Percentiles rank a stretch among this genome's conserved stretches.
Conservation (phyloP, 2,113 vertebrate genomes). For the Calidris pugnax region DNA sequence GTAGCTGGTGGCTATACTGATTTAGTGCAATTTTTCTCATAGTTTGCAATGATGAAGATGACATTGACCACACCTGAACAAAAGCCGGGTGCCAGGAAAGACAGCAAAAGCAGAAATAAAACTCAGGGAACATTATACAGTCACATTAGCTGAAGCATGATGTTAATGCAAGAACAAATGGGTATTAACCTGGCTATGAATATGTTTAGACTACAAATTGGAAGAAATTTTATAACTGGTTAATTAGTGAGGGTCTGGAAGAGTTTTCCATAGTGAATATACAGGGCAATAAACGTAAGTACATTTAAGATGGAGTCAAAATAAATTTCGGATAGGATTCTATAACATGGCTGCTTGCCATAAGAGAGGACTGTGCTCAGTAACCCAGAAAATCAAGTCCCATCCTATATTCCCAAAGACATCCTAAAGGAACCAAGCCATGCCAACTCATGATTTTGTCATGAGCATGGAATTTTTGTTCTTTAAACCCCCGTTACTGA, state of each 20-base stretch:
- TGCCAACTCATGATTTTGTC: not conserved
- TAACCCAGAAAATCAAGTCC: conserved; percentile 14
- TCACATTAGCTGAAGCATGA: not conserved
- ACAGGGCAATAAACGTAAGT: not conserved
- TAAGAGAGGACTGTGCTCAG: not conserved
- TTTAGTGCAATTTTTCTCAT: not conserved
- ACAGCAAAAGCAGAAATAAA: not conserved
- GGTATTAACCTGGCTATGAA: not conserved
- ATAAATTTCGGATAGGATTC: not conserved
- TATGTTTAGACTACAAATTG: not conserved
- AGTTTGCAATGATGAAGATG: not conserved
- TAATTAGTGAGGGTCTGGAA: not conserved
- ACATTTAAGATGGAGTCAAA: not conserved
- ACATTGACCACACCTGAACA: not conserved
- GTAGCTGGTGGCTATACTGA: not conserved
- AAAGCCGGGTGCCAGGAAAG: not conserved
- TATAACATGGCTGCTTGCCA: not conserved
- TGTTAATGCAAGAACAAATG: not conserved
- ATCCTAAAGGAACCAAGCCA: not conserved
- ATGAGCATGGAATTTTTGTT: not conserved
- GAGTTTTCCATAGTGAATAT: not conserved
- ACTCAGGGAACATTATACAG: not conserved
- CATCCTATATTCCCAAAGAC: not conserved
- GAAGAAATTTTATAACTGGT: not conserved
- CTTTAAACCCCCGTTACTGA: not conserved